These are phyloP conservation scores for Drosophila algonquin DNA, from an alignment of 2,888 invertebrate genomes.

Conservation along the genomic window DNA sequence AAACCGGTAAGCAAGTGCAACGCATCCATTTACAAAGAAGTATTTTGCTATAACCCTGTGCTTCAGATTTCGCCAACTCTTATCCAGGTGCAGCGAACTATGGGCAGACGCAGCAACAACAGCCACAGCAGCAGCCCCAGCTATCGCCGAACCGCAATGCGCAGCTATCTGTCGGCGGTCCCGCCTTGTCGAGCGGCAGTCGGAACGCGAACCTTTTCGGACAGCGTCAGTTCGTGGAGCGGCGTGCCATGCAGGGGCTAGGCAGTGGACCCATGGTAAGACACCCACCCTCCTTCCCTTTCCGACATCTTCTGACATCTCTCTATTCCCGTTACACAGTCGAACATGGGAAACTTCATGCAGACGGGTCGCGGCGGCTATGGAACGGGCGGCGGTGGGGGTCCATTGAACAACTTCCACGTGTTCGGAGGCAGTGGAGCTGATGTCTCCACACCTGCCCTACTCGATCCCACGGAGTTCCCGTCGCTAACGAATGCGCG, in stretches of 20 bases:
- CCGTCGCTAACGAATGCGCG: constrained; percentile 94
- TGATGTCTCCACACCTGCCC: constrained; percentile 90
- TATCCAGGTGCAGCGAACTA: constrained; percentile 84
- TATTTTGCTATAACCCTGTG: constrained; percentile 5
- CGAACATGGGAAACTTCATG: constrained; percentile 87
- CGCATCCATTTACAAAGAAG: neutral
- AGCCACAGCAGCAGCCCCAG: constrained; percentile 85
- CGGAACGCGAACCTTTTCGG: constrained; percentile 88
- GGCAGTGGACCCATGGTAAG: constrained; percentile 84
- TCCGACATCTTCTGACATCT: neutral
- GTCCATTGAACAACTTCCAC: constrained; percentile 90
- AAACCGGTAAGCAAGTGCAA: constrained; percentile 82
- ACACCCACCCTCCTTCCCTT: constrained; percentile 2
- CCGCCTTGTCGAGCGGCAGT: constrained; percentile 86
- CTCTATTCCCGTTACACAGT: constrained; percentile 80
- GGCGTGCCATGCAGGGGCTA: constrained; percentile 87
- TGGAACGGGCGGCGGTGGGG: constrained; percentile 86
- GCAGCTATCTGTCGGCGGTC: constrained; percentile 85
- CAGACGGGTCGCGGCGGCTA: constrained; percentile 86
- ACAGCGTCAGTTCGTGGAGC: constrained; percentile 91
- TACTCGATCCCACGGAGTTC: constrained; percentile 96
- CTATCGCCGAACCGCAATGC: constrained; percentile 86
- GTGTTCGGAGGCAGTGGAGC: constrained; percentile 90
- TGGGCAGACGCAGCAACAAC: constrained; percentile 83
- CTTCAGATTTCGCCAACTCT: constrained; percentile 60